Conservation (phyloP, 2,113 vertebrate species). For the Rhombomys opimus region DNA sequence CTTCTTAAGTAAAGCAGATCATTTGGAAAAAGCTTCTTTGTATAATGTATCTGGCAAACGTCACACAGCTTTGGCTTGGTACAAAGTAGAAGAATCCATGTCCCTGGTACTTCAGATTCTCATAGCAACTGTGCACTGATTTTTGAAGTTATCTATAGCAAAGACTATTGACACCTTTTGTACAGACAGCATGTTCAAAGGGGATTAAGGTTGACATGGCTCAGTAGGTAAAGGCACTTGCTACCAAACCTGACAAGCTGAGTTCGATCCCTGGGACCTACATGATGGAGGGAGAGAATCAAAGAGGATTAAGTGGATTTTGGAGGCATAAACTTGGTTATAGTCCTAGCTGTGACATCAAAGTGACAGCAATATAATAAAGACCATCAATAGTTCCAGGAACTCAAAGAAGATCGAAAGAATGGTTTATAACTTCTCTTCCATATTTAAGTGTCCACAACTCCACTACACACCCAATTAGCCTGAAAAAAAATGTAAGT, state of each 20-base stretch:
- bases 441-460: not conserved
- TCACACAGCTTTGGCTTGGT: not conserved
- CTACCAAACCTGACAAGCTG: not conserved
- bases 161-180: not conserved
- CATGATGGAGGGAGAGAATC: not conserved
- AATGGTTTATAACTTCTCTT: slow-evolving; percentile 21
- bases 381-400: not conserved
- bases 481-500: not conserved
- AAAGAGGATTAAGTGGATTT: slow-evolving; percentile 9
- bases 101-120: not conserved
- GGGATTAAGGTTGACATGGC: not conserved
- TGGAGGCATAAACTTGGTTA: not conserved
- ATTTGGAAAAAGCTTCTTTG: slow-evolving; percentile 49
- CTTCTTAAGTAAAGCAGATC: slow-evolving; percentile 49
- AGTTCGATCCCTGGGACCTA: not conserved
- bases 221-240: not conserved
- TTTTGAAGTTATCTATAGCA: not conserved
- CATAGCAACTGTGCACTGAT: not conserved
- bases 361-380: not conserved
- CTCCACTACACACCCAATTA: slow-evolving; percentile 16
- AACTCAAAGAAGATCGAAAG: not conserved
- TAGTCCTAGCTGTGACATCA: not conserved
- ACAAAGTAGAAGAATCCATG: not conserved
- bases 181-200: not conserved
- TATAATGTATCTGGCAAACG: slow-evolving; percentile 36